These are phyloP conservation scores for Anguilla obscura DNA, from an alignment of 2,797 vertebrate genomes.

Conservation along the genomic window DNA sequence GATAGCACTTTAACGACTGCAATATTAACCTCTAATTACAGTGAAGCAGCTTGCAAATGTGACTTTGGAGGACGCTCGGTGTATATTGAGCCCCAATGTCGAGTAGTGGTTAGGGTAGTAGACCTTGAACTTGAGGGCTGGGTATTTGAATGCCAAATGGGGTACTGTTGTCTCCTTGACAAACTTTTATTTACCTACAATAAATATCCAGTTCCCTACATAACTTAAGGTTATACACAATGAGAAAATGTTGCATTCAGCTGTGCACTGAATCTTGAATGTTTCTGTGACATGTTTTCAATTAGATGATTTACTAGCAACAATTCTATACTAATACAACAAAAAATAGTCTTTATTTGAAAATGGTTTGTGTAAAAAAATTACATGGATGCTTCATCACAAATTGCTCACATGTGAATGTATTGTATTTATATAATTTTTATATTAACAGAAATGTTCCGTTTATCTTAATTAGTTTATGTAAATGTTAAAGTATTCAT, in stretches of 20 bases:
- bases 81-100: not conserved
- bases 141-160: not conserved
- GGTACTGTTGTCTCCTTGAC: not conserved
- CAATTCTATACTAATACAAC: not conserved
- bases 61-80: slow-evolving; percentile 28
- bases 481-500: not conserved
- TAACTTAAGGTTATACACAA: not conserved
- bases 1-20: slow-evolving; percentile 34
- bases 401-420: not conserved
- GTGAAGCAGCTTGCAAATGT: slow-evolving; percentile 30
- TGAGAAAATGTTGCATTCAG: not conserved
- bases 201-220: not conserved
- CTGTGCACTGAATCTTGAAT: not conserved
- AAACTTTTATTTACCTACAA: not conserved
- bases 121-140: slow-evolving; percentile 4
- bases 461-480: not conserved
- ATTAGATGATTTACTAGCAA: not conserved
- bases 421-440: not conserved
- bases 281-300: not conserved
- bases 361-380: not conserved
- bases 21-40: slow-evolving; percentile 36
- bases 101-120: not conserved
- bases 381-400: not conserved
- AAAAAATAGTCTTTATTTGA: not conserved
- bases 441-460: not conserved